Conservation (phyloP, 2,113 vertebrate genomes). For the Otus sunia region DNA sequence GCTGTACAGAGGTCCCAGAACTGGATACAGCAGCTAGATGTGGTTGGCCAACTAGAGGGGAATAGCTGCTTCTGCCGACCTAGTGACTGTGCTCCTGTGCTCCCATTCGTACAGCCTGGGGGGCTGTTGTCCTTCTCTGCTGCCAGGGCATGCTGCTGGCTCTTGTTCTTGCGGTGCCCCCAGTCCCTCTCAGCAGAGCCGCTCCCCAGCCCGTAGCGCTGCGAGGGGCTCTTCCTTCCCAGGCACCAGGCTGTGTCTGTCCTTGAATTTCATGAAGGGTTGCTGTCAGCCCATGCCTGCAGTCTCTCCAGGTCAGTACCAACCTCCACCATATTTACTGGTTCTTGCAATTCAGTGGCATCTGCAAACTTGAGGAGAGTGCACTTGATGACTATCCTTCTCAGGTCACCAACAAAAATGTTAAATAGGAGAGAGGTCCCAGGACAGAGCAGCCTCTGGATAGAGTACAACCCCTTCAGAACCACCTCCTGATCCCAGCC, state of each 20-base stretch:
- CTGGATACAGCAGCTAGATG: not conserved
- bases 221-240: not conserved
- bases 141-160: not conserved
- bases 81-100: fast-evolving
- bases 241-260: not conserved
- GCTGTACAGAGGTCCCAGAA: not conserved
- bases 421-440: not conserved
- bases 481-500: not conserved
- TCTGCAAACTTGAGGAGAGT: not conserved
- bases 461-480: not conserved
- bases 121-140: not conserved
- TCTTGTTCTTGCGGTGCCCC: not conserved
- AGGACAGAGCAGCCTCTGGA: not conserved
- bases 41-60: not conserved
- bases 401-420: not conserved
- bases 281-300: not conserved
- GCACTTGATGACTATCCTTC: not conserved
- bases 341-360: not conserved
- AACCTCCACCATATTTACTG: not conserved
- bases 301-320: not conserved
- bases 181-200: not conserved
- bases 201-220: not conserved
- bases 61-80: not conserved
- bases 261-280: not conserved
- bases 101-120: no score